Percentiles rank a stretch among this genome's conserved stretches.
Evolutionary conservation across 2,888 invertebrate genomes (phyloP).

Genomic region (Campoplex capitator): DNA sequence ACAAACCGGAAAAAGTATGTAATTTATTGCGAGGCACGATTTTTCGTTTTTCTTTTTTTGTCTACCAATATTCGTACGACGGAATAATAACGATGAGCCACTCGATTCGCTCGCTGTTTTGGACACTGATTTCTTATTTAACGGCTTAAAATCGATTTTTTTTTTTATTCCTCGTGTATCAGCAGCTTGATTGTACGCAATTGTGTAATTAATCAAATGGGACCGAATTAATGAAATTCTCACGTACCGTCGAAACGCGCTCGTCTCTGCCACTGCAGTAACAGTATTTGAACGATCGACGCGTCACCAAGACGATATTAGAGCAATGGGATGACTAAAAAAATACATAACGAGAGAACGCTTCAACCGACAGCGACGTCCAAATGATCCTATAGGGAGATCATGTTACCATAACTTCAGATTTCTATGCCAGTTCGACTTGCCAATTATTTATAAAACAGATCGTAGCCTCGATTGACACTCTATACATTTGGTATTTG

Average conservation of each 20-base stretch:
- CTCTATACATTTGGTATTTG: not conserved
- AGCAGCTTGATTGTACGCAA: not conserved
- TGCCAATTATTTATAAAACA: conserved; percentile 47
- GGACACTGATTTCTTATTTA: conserved; percentile 39
- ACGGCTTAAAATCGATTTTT: not conserved
- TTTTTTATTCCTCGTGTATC: conserved; percentile 14
- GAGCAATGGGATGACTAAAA: conserved; percentile 28
- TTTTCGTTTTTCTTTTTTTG: conserved; percentile 26
- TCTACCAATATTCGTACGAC: conserved; percentile 17
- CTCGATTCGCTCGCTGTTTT: not conserved
- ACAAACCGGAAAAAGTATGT: conserved; percentile 16
- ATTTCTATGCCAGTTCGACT: conserved; percentile 22
- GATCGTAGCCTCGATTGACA: conserved; percentile 7
- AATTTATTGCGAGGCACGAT: conserved; percentile 28
- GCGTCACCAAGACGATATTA: conserved; percentile 37
- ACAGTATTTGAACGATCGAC: conserved; percentile 17
- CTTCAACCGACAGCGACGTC: not conserved
- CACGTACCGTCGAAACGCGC: conserved; percentile 12
- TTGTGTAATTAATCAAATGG: conserved; percentile 27
- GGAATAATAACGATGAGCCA: conserved; percentile 10
- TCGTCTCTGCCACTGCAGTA: not conserved
- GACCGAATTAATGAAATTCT: conserved; percentile 15
- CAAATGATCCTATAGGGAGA: conserved; percentile 29
- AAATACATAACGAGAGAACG: not conserved
- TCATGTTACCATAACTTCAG: conserved; percentile 42